Evolutionary conservation across 1,140 invertebrate species (phyloP).

Genomic region (Bicyclus anynana): DNA sequence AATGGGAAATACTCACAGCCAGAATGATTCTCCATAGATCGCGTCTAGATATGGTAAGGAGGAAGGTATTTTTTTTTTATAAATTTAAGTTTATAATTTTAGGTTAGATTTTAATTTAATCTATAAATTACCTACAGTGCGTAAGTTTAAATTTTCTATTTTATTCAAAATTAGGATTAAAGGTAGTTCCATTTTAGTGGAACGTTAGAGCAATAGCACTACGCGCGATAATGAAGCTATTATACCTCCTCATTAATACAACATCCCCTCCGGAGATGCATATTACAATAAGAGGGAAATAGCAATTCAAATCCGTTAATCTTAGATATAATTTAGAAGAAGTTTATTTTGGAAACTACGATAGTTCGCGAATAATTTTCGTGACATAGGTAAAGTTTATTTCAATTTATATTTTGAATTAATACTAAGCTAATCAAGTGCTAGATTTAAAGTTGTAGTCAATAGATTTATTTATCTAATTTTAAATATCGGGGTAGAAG

Average conservation of each 20-base stretch:
- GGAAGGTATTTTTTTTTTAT: constrained; percentile 48
- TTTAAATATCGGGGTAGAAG: constrained; percentile 16
- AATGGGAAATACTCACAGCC: constrained; percentile 70
- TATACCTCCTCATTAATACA: constrained; percentile 21
- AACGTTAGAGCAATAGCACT: constrained; percentile 62
- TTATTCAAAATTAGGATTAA: constrained; percentile 65
- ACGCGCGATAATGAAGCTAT: constrained; percentile 38
- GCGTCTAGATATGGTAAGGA: constrained; percentile 69
- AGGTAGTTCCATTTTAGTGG: constrained; percentile 62
- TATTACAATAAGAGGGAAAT: constrained; percentile 29
- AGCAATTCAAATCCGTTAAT: constrained; percentile 41
- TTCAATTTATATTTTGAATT: constrained; percentile 66
- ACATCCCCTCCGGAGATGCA: constrained; percentile 8
- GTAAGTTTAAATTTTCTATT: constrained; percentile 71
- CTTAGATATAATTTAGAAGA: constrained; percentile 73
- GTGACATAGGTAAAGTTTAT: constrained; percentile 60
- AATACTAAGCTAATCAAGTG: constrained; percentile 67
- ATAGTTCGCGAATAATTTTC: constrained; percentile 58
- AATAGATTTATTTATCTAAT: constrained; percentile 40
- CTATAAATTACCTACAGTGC: constrained; percentile 73
- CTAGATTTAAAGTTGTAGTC: constrained; percentile 62
- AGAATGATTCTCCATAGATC: constrained; percentile 72
- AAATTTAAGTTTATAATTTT: constrained; percentile 57
- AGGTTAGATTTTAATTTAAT: constrained; percentile 63
- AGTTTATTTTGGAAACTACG: constrained; percentile 70